Evolutionary conservation across 1,140 invertebrate genomes (phyloP), one percentile per base, ranked within the genome.

Genomic region (Calephelis nemesis): DNA sequence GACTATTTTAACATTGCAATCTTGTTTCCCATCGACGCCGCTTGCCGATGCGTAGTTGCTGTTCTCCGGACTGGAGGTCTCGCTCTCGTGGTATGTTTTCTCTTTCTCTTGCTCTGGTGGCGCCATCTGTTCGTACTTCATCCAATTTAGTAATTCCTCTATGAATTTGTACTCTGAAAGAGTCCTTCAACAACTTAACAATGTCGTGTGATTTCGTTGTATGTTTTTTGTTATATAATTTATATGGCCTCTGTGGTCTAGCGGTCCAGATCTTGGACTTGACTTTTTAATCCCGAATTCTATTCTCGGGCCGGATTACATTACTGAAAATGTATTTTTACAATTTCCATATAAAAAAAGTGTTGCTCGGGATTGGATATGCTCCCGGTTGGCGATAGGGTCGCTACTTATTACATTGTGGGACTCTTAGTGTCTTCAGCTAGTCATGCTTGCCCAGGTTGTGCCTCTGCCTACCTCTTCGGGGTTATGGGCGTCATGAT

Each of bases 1-100:
- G 39, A 88, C 78, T 62, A 91, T 88, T 63, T 88, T 90, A 7
- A 91, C 77, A 42, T 77, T 81, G 66, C 81, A 91, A 42, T 87
- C 82, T 47, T 81, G 77, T n/a, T 82, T 76, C 11, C 73, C 50
- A 50, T 86, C 78, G 3, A 39, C 54, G 8, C 83, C 82, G 66
- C 74, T 81, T 7, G 77, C 60, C 5, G 83, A 79, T 9, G 81
- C 82, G 70, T 84, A 84, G 0, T 82, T 71, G 66, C 78, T 88
- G 68, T 79, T 70, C 4, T 81, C 84, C 11, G 72, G 47, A 7
- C 66, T 71, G 45, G 63, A 49, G 0, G 70, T 50, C 12, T 76
- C 78, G 4, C 67, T 67, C 62, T 30, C 50, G 6, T 45, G 39
- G 39, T 60, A 68, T 13, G 65, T 15, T 62, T 62, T 75, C 30